Evolutionary conservation across 2,797 vertebrate species (phyloP).

Genomic region (Sebastes vulpes): DNA sequence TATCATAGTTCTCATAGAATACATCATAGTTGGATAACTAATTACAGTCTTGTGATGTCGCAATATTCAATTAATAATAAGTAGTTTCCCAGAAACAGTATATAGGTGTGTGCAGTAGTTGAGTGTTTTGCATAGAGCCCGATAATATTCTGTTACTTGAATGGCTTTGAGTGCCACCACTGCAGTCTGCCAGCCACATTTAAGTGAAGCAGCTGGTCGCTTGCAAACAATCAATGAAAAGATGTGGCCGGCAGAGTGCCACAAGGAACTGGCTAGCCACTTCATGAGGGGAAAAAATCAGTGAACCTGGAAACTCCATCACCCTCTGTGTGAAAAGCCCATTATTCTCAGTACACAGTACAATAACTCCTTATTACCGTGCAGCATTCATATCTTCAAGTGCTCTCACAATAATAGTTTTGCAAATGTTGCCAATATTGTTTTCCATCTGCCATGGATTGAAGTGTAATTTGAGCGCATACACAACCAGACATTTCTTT

Average conservation of each 20-base stretch:
- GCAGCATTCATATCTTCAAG: conserved; percentile 57
- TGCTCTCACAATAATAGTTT: conserved; percentile 57
- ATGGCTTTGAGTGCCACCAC: conserved; percentile 5
- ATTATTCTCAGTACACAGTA: conserved; percentile 45
- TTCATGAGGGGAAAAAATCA: conserved; percentile 28
- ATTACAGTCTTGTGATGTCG: background rate
- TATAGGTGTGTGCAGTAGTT: background rate
- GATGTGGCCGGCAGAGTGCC: conserved; percentile 8
- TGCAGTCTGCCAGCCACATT: conserved; percentile 4
- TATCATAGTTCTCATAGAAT: background rate
- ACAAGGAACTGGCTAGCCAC: conserved; percentile 18
- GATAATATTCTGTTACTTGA: conserved; percentile 6
- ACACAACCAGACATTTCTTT: conserved; percentile 48
- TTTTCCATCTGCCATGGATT: conserved; percentile 67
- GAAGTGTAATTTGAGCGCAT: conserved; percentile 58
- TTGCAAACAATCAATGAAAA: conserved; percentile 42
- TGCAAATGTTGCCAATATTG: conserved; percentile 70
- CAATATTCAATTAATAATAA: background rate
- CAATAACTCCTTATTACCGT: conserved; percentile 54
- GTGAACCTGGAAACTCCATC: conserved; percentile 34
- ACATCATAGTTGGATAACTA: background rate
- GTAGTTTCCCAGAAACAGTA: background rate
- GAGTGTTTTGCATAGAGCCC: conserved; percentile 1
- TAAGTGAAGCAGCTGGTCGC: conserved; percentile 25
- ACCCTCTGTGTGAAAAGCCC: conserved; percentile 32